Conservation (phyloP, 2,797 vertebrate species). For the Mus minutoides region DNA sequence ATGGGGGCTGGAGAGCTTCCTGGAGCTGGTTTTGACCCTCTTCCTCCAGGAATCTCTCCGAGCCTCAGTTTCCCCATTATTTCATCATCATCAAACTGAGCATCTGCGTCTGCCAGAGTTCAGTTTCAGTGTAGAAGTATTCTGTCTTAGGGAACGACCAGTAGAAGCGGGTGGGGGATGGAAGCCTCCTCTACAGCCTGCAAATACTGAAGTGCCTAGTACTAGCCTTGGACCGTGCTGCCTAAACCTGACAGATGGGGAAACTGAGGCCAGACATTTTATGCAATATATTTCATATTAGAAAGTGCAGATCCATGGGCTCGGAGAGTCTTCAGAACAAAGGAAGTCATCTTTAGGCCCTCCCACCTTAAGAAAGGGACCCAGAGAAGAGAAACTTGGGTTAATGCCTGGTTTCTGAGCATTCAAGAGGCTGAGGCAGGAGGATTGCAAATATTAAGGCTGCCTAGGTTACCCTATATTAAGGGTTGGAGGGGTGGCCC, state of each 20-base stretch:
- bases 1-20: conserved; percentile 52
- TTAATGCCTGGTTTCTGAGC: not conserved
- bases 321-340: not conserved
- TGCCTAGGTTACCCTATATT: not conserved
- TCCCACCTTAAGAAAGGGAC: not conserved
- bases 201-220: not conserved
- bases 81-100: not conserved
- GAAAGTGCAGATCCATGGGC: not conserved
- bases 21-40: conserved; percentile 19
- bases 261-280: not conserved
- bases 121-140: not conserved
- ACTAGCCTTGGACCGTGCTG: not conserved
- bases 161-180: not conserved
- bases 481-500: not conserved
- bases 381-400: not conserved
- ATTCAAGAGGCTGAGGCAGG: not conserved
- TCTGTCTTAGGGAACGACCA: not conserved
- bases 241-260: conserved; percentile 27
- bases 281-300: not conserved
- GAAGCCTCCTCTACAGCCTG: no score
- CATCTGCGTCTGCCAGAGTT: not conserved
- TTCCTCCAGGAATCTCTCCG: not conserved
- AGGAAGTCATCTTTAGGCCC: not conserved
- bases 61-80: conserved; percentile 58
- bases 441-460: not conserved